Base-by-base conservation (phyloP, 30 jellyfish, hydroid and myxozoan species). In the Nemopilema nomurai region DNA sequence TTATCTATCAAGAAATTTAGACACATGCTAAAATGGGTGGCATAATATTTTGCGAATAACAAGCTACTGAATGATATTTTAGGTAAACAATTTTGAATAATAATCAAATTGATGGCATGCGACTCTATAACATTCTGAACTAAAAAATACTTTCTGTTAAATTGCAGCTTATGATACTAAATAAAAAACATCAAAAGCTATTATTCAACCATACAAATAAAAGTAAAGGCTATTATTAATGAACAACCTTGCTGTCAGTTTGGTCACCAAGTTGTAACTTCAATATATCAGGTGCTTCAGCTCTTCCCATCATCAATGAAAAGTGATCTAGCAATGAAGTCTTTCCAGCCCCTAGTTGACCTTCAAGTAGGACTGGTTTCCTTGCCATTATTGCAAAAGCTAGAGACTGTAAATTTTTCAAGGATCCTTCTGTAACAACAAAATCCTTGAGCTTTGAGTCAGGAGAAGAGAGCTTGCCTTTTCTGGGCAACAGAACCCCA, bases 211-310 rank as follows among this genome's bases (percentile, higher is more conserved):
- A n/a, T n/a, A n/a, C n/a, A n/a, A n/a, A n/a, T n/a, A n/a, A n/a
- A n/a, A n/a, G n/a, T n/a, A n/a, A n/a, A n/a, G n/a, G n/a, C n/a
- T n/a, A n/a, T n/a, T n/a, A n/a, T n/a, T n/a, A n/a, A n/a, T 41
- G 57, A 13, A 13, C 13, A 41, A 92, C 98, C 95, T 93, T 93
- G 90, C 97, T 82, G 68, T 93, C 98, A 4, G 98, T 93, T 67
- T 88, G 97, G 20, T 89, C 97, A 29, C 97, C 98, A 51, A 93
- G 96, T 78, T 93, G 98, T 70, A 93, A 53, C 83, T 93, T 93
- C 82, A 93, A 24, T 8, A 93, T 73, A 20, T 76, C 86, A 17
- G 98, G 97, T 21, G 97, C 64, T 8, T 66, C 82, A 16, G 27
- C 32, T 4, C 92, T 71, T 1, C 97, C 97, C 72, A 86, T 71